Conservation (phyloP, 2,888 invertebrate genomes). For the Temnothorax unifasciatus region DNA sequence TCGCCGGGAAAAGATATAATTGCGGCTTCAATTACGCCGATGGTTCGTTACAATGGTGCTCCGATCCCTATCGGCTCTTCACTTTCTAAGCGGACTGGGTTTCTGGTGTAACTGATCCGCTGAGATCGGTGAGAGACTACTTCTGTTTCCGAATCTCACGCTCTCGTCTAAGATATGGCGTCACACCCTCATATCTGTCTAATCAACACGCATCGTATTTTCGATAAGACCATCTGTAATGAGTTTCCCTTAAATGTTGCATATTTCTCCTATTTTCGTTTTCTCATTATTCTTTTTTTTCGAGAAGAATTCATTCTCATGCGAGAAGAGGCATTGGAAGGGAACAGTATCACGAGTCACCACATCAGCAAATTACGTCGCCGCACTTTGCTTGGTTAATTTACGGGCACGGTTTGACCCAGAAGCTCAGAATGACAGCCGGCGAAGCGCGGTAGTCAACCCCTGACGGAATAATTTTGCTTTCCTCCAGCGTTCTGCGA, state of each 20-base stretch:
- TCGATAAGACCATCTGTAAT: not conserved
- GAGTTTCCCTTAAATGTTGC: slow-evolving; percentile 8
- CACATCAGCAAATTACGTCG: slow-evolving; percentile 14
- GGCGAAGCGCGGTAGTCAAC: slow-evolving; percentile 32
- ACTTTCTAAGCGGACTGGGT: slow-evolving; percentile 68
- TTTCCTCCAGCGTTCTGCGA: slow-evolving; percentile 65
- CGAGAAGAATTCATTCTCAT: not conserved
- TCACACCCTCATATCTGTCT: slow-evolving; percentile 46
- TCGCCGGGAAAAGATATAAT: slow-evolving; percentile 59
- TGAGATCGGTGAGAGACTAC: slow-evolving; percentile 59
- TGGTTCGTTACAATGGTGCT: slow-evolving; percentile 57
- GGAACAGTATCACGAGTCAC: not conserved
- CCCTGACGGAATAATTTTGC: slow-evolving; percentile 64
- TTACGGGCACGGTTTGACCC: slow-evolving; percentile 41
- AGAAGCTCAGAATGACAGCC: slow-evolving; percentile 51
- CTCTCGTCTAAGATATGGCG: slow-evolving; percentile 66
- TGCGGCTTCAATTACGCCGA: slow-evolving; percentile 70
- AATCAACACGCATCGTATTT: slow-evolving; percentile 31
- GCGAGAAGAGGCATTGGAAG: not conserved
- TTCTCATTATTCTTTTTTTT: not conserved
- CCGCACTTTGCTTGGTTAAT: slow-evolving; percentile 23
- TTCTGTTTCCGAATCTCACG: slow-evolving; percentile 69
- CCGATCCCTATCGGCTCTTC: slow-evolving; percentile 69
- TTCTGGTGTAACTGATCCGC: slow-evolving; percentile 67
- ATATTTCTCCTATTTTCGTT: not conserved